Base-by-base conservation (phyloP, 2,888 invertebrate genomes). In the Sycophila texana region DNA sequence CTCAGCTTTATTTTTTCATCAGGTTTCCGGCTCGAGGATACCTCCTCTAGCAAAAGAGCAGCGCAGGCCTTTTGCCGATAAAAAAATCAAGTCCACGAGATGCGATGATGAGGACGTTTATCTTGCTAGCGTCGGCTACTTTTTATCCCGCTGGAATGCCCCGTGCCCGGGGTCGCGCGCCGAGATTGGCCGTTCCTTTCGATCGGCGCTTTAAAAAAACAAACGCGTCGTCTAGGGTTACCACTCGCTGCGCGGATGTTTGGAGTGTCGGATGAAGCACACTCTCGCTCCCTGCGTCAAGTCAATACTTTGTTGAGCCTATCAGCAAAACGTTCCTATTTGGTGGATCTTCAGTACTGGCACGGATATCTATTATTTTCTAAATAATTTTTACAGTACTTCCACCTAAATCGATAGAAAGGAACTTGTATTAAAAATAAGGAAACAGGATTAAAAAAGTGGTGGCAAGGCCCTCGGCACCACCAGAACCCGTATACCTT, bases 81-180 rank as follows among this genome's bases (percentile, higher is more conserved):
- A 70, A 47, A 60, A 49, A 26, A 47, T n/a, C 60, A 51, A 51
- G 30, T 30, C 20, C 16, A 12, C 12, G 16, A 20, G n/a, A 60
- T 39, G 14, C 18, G 51, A 68, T 26, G 65, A 13, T 7, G 18
- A 26, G 51, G 58, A 67, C 51, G 26, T 4, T 49, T 4, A 47
- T 47, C 18, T n/a, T 20, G 39, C 30, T 57, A 18, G 5, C 67
- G 73, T 73, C 73, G 39, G 77, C 77, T 51, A 68, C 22, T 78
- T 79, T 79, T 74, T 74, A 77, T 77, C 77, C 26, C 39, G 39
- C 47, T 47, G 61, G 57, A 70, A 76, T 76, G n/a, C 61, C 18
- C 70, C 14, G 18, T n/a, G 55, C 39, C 30, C 60, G 58, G 5
- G 57, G 20, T 47, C 68, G 13, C 39, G 3, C 65, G 22, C 49